Conservation (phyloP, 2,113 vertebrate genomes). For the Corythornis madagascariensis region DNA sequence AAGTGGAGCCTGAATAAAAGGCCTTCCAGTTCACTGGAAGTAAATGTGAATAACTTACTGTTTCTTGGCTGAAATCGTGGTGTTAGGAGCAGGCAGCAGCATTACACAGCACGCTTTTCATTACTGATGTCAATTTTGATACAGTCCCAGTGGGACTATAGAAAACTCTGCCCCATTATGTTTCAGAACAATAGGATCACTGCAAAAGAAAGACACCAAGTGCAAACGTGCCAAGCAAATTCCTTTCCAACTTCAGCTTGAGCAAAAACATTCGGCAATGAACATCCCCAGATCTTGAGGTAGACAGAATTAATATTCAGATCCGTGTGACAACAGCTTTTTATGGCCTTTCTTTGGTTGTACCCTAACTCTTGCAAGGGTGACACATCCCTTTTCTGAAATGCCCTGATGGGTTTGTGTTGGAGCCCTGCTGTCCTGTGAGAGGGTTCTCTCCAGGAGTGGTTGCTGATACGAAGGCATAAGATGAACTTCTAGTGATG, state of each 20-base stretch:
- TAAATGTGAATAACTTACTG: slow-evolving; percentile 70
- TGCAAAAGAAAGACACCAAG: slow-evolving; percentile 67
- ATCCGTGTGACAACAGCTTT: background rate
- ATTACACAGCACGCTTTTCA: slow-evolving; percentile 69
- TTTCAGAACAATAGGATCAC: slow-evolving; percentile 75
- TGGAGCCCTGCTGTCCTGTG: background rate
- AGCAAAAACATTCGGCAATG: background rate
- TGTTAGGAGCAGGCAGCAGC: slow-evolving; percentile 58
- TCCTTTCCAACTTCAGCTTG: slow-evolving; percentile 25
- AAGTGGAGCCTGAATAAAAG: slow-evolving; percentile 65
- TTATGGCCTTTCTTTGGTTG: background rate
- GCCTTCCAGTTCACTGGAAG: slow-evolving; percentile 44
- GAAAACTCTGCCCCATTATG: slow-evolving; percentile 74
- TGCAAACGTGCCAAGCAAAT: slow-evolving; percentile 5
- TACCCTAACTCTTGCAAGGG: background rate
- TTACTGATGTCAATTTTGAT: slow-evolving; percentile 77
- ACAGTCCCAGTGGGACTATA: slow-evolving; percentile 68
- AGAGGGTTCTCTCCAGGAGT: background rate
- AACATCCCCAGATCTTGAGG: background rate
- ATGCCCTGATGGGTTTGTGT: no score
- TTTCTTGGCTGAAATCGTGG: slow-evolving; percentile 63
- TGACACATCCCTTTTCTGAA: background rate
- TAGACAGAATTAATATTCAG: background rate
- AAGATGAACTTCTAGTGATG: background rate
- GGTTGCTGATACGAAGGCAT: background rate